Percentiles rank a stretch among this genome's conserved stretches.
These are phyloP conservation scores for Zaprionus camerounensis DNA, from an alignment of 1,140 invertebrate genomes.

Conservation along the genomic window DNA sequence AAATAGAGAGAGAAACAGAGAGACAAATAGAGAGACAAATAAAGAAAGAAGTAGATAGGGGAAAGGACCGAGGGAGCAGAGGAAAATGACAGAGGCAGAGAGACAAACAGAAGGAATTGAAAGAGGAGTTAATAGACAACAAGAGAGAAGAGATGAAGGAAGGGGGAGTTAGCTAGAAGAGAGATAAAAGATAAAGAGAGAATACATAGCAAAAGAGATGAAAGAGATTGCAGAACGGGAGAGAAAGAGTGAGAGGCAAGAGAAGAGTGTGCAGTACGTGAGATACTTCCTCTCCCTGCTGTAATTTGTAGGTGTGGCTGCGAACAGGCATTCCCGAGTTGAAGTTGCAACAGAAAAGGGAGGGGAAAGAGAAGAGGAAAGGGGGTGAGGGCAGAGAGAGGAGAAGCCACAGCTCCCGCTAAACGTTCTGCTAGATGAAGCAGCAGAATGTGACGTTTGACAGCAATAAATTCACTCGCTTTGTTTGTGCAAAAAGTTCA, in stretches of 20 bases:
- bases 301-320: conserved; percentile 79
- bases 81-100: too few species aligned
- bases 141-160: background rate
- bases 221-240: background rate
- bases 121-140: too few species aligned
- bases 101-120: too few species aligned
- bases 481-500: conserved; percentile 76
- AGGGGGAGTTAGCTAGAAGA: conserved; percentile 8
- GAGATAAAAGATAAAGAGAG: background rate
- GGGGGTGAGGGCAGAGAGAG: background rate
- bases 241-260: background rate
- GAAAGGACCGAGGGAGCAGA: too few species aligned
- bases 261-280: background rate
- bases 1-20: too few species aligned
- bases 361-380: background rate
- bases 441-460: conserved; percentile 78
- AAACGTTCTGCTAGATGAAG: conserved; percentile 80
- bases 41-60: too few species aligned
- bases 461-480: conserved; percentile 73
- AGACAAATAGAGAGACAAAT: too few species aligned
- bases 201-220: background rate
- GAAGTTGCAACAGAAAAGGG: background rate
- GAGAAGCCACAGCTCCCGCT: conserved; percentile 29
- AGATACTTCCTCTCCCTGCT: background rate
- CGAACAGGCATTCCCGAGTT: background rate